Base-by-base conservation (phyloP, 2,888 invertebrate genomes). In the Harpalus rufipes region DNA sequence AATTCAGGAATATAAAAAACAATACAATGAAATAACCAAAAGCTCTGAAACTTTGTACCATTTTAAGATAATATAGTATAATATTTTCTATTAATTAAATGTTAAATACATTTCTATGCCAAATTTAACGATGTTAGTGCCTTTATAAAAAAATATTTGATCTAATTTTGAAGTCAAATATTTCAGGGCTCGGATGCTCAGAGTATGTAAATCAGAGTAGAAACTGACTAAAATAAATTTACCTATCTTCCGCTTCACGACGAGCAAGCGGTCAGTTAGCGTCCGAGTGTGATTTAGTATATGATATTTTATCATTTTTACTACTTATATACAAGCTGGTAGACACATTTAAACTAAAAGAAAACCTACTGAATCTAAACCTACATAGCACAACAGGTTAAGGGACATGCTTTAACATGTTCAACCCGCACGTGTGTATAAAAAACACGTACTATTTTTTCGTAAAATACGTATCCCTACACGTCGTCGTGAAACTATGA, bases 301-400 rank as follows among this genome's bases (percentile, higher is more conserved):
- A 12, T 51, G 44, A 51, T 51, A 10, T 51, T 51, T 51, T 51
- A 51, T 51, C 44, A 51, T 51, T 51, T 51, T 51, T 51, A 51
- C 8, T 12, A 8, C 44, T 12, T 51, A 12, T 51, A 12, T 2
- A 51, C 44, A 12, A 51, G 44, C 8, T 51, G 12, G 12, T 5
- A 51, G 10, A 51, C 12, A 51, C 8, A 51, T 3, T 7, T 51
- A 44, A 10, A 51, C 44, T 8, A 51, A 51, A 8, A 5, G 12
- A 51, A 4, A 51, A 51, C 12, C 12, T 51, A 51, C 2, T 51
- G 44, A 12, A 32, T 32, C 32, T 0, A 32, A 7, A 10, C 12
- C 44, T 10, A 51, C 6, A 51, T 10, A 8, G 12, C 44, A 51
- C 44, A 51, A 12, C 44, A 51, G 8, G 44, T 0, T 51, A 51